Conservation (phyloP, 2,888 invertebrate genomes). For the Morpho helenor region DNA sequence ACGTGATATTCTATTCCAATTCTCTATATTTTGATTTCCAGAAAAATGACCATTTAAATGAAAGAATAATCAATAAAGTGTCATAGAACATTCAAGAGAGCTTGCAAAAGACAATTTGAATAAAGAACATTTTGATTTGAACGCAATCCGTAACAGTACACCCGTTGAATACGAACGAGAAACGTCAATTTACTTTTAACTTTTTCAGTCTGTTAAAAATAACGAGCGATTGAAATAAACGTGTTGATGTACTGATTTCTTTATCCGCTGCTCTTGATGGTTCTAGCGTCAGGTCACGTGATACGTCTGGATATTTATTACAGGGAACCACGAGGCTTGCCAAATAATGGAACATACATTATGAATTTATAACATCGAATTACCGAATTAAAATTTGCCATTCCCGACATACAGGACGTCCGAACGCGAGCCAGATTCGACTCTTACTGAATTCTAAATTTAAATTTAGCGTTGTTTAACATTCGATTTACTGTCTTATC, state of each 20-base stretch:
- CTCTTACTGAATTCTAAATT: constrained; percentile 50
- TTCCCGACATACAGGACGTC: constrained; percentile 30
- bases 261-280: too few species aligned
- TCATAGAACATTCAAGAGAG: too few species aligned
- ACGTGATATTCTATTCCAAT: too few species aligned
- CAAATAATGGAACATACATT: constrained; percentile 26
- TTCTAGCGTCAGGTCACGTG: constrained; percentile 9
- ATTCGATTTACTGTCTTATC: constrained; percentile 16
- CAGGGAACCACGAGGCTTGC: constrained; percentile 24
- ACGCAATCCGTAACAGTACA: too few species aligned
- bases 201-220: neutral
- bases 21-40: too few species aligned
- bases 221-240: too few species aligned
- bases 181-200: constrained; percentile 10
- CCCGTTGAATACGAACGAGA: too few species aligned
- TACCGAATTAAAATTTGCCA: constrained; percentile 14
- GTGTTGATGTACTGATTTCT: too few species aligned
- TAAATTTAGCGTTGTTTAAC: constrained; percentile 42
- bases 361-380: constrained; percentile 17
- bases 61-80: too few species aligned
- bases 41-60: too few species aligned
- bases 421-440: constrained; percentile 33
- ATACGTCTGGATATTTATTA: constrained; percentile 26
- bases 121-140: too few species aligned
- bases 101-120: too few species aligned